These are phyloP conservation scores for Scaptodrosophila latifasciaeformis DNA, from an alignment of 2,888 invertebrate genomes.

Conservation along the genomic window DNA sequence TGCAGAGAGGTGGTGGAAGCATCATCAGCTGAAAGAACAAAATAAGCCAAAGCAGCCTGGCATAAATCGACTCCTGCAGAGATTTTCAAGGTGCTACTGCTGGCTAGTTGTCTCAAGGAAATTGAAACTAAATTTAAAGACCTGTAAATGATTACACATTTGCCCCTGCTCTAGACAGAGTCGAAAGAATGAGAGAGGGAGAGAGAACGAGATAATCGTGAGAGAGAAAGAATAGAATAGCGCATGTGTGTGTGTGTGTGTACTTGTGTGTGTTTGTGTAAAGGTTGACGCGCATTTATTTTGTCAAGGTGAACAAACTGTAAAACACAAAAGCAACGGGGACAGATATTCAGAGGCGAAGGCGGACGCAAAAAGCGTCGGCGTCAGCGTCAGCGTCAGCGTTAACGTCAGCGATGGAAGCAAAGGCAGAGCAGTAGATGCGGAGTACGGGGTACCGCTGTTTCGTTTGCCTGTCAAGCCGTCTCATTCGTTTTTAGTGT, in stretches of 20 bases:
- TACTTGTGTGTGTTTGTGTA: slow-evolving; percentile 43
- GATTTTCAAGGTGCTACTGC: slow-evolving; percentile 18
- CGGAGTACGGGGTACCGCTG: too few relatives aligned
- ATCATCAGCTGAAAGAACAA: too few relatives aligned
- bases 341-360: slow-evolving; percentile 13
- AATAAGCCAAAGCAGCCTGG: too few relatives aligned
- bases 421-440: slow-evolving; percentile 23
- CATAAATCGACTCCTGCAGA: too few relatives aligned
- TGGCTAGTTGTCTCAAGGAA: slow-evolving; percentile 28
- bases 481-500: slow-evolving; percentile 66
- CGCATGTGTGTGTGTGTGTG: slow-evolving; percentile 19
- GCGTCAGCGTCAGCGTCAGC: slow-evolving; percentile 14
- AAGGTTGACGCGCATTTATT: slow-evolving; percentile 58
- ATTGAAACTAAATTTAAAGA: slow-evolving; percentile 46
- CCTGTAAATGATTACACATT: slow-evolving; percentile 40
- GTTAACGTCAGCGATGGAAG: slow-evolving; percentile 31
- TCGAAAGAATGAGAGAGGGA: too few relatives aligned
- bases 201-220: background rate
- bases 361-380: slow-evolving; percentile 3
- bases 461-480: slow-evolving; percentile 44
- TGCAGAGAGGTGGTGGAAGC: too few relatives aligned
- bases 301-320: slow-evolving; percentile 67
- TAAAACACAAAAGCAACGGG: slow-evolving; percentile 35
- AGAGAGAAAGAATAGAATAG: too few relatives aligned
- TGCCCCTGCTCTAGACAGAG: too few relatives aligned